Evolutionary conservation across 2,113 vertebrate species (phyloP), one percentile per base, ranked within the genome.

Genomic region (Dicerorhinus sumatrensis): DNA sequence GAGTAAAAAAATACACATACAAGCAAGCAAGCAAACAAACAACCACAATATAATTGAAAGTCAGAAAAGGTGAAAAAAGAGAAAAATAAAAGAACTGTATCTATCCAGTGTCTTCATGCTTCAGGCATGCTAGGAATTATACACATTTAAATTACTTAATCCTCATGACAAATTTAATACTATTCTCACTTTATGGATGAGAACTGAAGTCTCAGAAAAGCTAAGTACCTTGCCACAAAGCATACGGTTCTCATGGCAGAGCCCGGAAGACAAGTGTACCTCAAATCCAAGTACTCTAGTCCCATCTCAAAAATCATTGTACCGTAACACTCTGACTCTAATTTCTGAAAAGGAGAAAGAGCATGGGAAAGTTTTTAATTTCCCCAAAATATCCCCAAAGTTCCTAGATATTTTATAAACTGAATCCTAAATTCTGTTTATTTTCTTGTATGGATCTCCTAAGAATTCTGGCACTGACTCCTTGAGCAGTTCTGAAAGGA

Each of bases 111-210:
- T 69, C 2, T 82, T 73, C 62, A 36, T 83, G 62, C 31, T 84
- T 31, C 72, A 91, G 31, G 21, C n/a, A 54, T 2, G 54, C 81
- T 58, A 91, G 42, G 51, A 93, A 95, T 94, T 46, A 90, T 11
- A 75, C 56, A 75, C 4, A n/a, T 87, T 89, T 97, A 93, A 96
- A 86, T 96, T 79, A 95, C 54, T 92, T 92, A 95, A 62, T 86
- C 67, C 60, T 96, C 67, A 33, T 54, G 92, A 96, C 89, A 97
- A 82, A 65, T 94, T 42, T 75, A 94, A 89, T 60, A 63, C 36
- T 75, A 79, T n/a, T 89, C 42, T 90, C 33, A 92, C 46, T 92
- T 84, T 48, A 63, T 17, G 73, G 36, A 83, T 60, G 16, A 80
- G 36, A 80, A 67, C 3, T 58, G 16, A 85, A 63, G 60, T 60